Percentiles rank a stretch among this genome's conserved stretches.
Evolutionary conservation across 2,888 invertebrate species (phyloP).

Genomic region (Ormyrus labotus): DNA sequence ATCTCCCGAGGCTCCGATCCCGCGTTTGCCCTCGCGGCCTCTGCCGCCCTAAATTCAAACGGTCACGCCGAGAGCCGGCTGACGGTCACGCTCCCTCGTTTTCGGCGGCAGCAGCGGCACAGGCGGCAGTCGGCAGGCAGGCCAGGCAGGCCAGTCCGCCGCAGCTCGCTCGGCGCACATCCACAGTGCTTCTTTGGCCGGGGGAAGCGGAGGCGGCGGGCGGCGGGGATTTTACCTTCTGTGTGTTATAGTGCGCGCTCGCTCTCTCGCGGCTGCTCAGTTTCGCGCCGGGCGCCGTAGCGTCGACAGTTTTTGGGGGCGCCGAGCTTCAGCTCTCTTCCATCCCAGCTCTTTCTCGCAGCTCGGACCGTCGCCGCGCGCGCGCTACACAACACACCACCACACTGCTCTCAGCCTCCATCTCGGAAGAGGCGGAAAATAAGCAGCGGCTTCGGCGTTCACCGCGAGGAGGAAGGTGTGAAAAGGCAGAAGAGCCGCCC

Average conservation of each 20-base stretch:
- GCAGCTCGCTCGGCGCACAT: neutral
- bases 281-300: constrained; percentile 56
- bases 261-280: constrained; percentile 32
- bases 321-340: too few relatives aligned
- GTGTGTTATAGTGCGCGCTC: neutral
- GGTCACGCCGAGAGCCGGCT: too few relatives aligned
- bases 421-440: too few relatives aligned
- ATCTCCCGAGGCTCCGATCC: too few relatives aligned
- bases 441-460: too few relatives aligned
- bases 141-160: neutral
- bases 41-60: too few relatives aligned
- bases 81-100: too few relatives aligned
- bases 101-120: neutral
- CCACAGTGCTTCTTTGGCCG: constrained; percentile 4
- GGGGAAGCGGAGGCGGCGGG: neutral
- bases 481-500: neutral
- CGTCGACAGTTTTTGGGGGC: constrained; percentile 1
- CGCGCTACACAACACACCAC: neutral
- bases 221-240: constrained; percentile 34
- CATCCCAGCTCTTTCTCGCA: too few relatives aligned
- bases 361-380: neutral
- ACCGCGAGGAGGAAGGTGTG: neutral
- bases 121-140: neutral
- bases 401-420: too few relatives aligned
- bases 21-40: too few relatives aligned